phyloP scores from a whole-genome alignment of 2,888 invertebrate species.

The Schizaphis graminum region DNA sequence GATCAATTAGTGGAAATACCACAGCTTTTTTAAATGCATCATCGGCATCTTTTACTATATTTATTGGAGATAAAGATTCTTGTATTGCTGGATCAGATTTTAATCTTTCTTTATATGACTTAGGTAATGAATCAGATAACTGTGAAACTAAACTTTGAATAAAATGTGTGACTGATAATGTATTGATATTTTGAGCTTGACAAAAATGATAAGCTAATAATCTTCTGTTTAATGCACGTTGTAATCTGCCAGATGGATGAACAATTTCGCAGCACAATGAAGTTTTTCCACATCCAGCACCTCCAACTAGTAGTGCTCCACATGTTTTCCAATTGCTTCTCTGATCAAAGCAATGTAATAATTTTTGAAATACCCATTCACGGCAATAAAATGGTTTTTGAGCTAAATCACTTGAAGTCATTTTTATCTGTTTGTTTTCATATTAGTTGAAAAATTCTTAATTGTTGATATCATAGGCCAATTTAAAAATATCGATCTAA shows the following conservation, averaged over 20 bases:
- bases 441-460: constrained; percentile 32
- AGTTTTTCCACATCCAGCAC: constrained; percentile 95
- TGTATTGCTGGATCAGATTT: constrained; percentile 74
- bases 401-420: constrained; percentile 60
- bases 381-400: constrained; percentile 81
- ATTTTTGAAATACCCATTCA: constrained; percentile 96
- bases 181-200: constrained; percentile 87
- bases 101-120: constrained; percentile 57
- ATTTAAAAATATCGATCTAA: neutral
- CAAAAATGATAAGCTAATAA: constrained; percentile 90
- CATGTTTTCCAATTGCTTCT: constrained; percentile 86
- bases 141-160: constrained; percentile 88
- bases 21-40: constrained; percentile 91
- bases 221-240: constrained; percentile 81
- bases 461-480: neutral
- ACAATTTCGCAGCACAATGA: constrained; percentile 87
- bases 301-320: constrained; percentile 88
- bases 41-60: constrained; percentile 89
- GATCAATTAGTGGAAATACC: constrained; percentile 86
- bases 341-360: constrained; percentile 92
- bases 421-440: constrained; percentile 50
- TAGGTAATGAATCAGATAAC: constrained; percentile 73
- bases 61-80: constrained; percentile 83
- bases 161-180: constrained; percentile 87
- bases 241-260: constrained; percentile 79